These are phyloP conservation scores for Drosophila ambigua DNA, from an alignment of 1,140 invertebrate genomes.

Conservation along the genomic window DNA sequence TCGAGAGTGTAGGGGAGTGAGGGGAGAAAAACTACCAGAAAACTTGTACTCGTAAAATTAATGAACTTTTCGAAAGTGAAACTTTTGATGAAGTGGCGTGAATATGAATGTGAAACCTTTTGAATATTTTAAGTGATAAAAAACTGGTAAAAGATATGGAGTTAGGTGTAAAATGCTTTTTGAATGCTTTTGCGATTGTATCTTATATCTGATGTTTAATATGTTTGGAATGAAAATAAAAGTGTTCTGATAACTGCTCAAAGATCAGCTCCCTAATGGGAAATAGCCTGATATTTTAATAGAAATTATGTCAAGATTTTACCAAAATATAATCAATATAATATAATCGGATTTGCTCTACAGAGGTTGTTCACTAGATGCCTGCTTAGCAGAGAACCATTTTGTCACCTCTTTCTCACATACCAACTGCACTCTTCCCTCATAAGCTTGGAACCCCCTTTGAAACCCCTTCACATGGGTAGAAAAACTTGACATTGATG, in stretches of 20 bases:
- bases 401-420: neutral
- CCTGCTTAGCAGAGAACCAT: too few species aligned
- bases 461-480: conserved; percentile 30
- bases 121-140: conserved; percentile 32
- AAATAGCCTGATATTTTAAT: too few species aligned
- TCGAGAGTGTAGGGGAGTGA: neutral
- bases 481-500: conserved; percentile 75
- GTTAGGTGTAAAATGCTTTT: too few species aligned
- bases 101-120: conserved; percentile 42
- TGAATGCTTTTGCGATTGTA: too few species aligned
- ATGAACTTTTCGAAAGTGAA: conserved; percentile 75
- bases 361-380: too few species aligned
- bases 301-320: too few species aligned
- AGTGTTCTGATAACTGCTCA: too few species aligned
- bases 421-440: conserved; percentile 22
- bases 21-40: conserved; percentile 9
- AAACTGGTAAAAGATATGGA: neutral
- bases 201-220: too few species aligned
- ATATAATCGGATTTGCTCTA: too few species aligned
- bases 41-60: conserved; percentile 70
- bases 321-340: too few species aligned
- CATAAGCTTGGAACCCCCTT: conserved; percentile 22
- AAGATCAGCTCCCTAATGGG: too few species aligned
- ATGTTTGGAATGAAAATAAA: too few species aligned
- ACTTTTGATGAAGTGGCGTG: conserved; percentile 41